phyloP scores from a whole-genome alignment of 2,888 invertebrate species.

The Coremacera marginata region DNA sequence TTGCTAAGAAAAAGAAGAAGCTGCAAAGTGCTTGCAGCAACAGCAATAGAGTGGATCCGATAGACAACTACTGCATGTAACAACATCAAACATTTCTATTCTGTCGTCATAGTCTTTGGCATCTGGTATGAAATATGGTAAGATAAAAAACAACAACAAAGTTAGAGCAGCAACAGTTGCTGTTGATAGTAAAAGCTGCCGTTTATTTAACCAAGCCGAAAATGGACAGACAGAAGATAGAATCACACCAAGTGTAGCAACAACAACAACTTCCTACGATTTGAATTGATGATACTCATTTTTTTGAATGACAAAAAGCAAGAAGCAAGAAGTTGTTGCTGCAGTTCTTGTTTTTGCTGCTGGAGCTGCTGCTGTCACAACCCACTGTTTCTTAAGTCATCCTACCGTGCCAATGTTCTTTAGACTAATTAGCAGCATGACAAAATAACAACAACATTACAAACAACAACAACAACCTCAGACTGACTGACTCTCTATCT shows the following conservation, averaged over 20 bases:
- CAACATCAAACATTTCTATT: background rate
- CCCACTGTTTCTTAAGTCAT: background rate
- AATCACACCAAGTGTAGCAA: background rate
- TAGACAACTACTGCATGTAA: background rate
- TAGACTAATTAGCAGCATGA: background rate
- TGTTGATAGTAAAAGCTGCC: conserved; percentile 7
- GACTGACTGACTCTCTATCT: no score
- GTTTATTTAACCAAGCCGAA: background rate
- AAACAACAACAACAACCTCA: no score
- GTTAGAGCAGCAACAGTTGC: background rate
- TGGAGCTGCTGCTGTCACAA: background rate
- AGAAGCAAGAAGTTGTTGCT: background rate
- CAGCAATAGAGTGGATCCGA: background rate
- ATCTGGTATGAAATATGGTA: background rate
- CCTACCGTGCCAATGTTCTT: background rate
- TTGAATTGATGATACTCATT: no score
- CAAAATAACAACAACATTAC: no score
- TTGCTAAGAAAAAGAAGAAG: background rate
- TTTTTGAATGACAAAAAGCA: no score
- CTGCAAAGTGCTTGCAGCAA: background rate
- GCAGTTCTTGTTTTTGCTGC: background rate
- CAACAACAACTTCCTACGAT: background rate
- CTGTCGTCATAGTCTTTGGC: background rate
- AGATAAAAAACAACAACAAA: background rate
- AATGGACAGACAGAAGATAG: background rate